Evolutionary conservation across 1,140 invertebrate species (phyloP).

Genomic region (Sminthurinus signatus): DNA sequence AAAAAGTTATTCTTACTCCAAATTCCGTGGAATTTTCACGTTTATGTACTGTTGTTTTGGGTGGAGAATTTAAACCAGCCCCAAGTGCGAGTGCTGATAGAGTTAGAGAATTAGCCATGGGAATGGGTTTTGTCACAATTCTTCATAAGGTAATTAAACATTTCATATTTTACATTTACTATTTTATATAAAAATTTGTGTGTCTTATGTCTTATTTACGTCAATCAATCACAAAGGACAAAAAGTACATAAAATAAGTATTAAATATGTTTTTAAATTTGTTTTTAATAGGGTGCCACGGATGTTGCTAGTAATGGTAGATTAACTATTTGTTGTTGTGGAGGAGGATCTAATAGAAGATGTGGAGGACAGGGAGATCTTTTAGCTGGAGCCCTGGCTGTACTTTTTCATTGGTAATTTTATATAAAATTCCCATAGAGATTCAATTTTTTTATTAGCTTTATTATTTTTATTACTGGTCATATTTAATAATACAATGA

Average conservation of each 20-base stretch:
- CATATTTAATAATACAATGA: too few species aligned
- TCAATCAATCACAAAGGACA: too few species aligned
- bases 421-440: too few species aligned
- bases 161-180: too few species aligned
- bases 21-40: slow-evolving; percentile 87
- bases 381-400: slow-evolving; percentile 72
- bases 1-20: slow-evolving; percentile 82
- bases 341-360: slow-evolving; percentile 71
- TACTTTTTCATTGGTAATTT: too few species aligned
- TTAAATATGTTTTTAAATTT: too few species aligned
- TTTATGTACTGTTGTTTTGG: slow-evolving; percentile 55
- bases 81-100: slow-evolving; percentile 40
- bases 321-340: slow-evolving; percentile 48
- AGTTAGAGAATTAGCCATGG: slow-evolving; percentile 48
- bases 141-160: too few species aligned
- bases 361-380: slow-evolving; percentile 98
- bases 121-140: slow-evolving; percentile 64
- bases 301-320: slow-evolving; percentile 67
- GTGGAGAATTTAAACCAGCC: slow-evolving; percentile 43
- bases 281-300: slow-evolving; percentile 50
- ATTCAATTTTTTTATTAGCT: too few species aligned
- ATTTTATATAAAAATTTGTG: too few species aligned
- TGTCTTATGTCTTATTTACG: too few species aligned
- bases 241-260: too few species aligned
- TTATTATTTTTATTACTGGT: too few species aligned